Conservation (phyloP, 2,888 invertebrate species). For the Drosophila niveifrons region DNA sequence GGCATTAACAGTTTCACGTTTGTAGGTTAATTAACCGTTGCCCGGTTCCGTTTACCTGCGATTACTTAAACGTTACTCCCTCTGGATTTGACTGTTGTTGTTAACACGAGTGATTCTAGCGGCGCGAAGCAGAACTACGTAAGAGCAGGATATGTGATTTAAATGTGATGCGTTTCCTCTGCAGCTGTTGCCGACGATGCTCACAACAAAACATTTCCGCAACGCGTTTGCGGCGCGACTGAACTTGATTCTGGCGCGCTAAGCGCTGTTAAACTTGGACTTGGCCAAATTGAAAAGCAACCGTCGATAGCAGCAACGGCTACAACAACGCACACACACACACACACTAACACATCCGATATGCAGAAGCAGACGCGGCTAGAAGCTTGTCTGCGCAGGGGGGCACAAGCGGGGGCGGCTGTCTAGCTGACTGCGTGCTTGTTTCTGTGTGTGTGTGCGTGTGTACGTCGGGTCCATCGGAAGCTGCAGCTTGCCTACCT, state of each 20-base stretch:
- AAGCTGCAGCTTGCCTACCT: constrained; percentile 56
- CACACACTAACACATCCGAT: not conserved
- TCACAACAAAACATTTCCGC: constrained; percentile 80
- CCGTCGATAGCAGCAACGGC: constrained; percentile 50
- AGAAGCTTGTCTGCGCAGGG: constrained; percentile 41
- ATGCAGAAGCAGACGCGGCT: constrained; percentile 48
- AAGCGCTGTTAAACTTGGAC: constrained; percentile 81
- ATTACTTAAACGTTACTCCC: constrained; percentile 7
- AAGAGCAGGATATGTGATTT: not conserved
- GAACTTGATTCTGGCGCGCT: constrained; percentile 82
- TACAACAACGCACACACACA: constrained; percentile 14
- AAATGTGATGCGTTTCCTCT: constrained; percentile 22
- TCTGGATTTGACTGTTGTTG: not conserved
- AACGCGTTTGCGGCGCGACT: constrained; percentile 83
- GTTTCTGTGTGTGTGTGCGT: constrained; percentile 7
- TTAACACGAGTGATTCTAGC: not conserved
- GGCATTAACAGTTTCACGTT: constrained; percentile 25
- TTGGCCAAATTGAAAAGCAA: constrained; percentile 76
- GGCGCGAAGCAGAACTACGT: not conserved
- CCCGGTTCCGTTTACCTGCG: constrained; percentile 46
- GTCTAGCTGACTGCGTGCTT: not conserved
- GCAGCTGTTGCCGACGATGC: constrained; percentile 64
- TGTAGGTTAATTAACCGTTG: constrained; percentile 8
- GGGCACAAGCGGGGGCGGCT: constrained; percentile 32
- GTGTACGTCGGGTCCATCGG: constrained; percentile 43